phyloP scores from a whole-genome alignment of 2,113 vertebrate genomes.

The Eulacestoma nigropectus region DNA sequence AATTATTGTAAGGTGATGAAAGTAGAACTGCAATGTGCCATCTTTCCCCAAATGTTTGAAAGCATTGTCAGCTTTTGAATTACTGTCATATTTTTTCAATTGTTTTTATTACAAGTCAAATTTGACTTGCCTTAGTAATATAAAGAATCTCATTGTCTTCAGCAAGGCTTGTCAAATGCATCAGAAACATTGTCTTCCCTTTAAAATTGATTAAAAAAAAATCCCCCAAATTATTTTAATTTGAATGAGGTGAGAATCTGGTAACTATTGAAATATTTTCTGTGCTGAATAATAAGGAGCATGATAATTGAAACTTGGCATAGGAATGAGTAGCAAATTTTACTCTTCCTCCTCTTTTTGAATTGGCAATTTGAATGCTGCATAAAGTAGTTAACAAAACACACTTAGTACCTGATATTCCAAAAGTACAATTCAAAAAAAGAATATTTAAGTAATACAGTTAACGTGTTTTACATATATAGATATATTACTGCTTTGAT shows the following conservation, averaged over 20 bases:
- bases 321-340: conserved; percentile 7
- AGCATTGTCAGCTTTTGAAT: conserved; percentile 53
- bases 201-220: neutral
- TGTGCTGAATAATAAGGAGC: neutral
- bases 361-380: neutral
- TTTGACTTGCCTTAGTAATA: conserved; percentile 25
- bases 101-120: conserved; percentile 56
- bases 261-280: conserved; percentile 43
- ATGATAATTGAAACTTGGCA: neutral
- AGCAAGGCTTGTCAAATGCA: conserved; percentile 21
- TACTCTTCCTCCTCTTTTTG: neutral
- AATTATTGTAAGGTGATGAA: conserved; percentile 33
- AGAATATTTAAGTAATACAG: neutral
- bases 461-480: neutral
- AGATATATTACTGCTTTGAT: neutral
- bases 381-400: neutral
- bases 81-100: conserved; percentile 45
- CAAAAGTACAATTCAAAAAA: neutral
- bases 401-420: neutral
- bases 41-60: conserved; percentile 50
- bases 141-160: conserved; percentile 43
- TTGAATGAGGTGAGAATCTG: conserved; percentile 19
- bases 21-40: neutral
- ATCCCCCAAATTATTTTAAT: conserved; percentile 8
- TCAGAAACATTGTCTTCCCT: conserved; percentile 48